Evolutionary conservation across 2,888 invertebrate genomes (phyloP), one percentile per base, ranked within the genome.

Genomic region (Monochamus alternatus): DNA sequence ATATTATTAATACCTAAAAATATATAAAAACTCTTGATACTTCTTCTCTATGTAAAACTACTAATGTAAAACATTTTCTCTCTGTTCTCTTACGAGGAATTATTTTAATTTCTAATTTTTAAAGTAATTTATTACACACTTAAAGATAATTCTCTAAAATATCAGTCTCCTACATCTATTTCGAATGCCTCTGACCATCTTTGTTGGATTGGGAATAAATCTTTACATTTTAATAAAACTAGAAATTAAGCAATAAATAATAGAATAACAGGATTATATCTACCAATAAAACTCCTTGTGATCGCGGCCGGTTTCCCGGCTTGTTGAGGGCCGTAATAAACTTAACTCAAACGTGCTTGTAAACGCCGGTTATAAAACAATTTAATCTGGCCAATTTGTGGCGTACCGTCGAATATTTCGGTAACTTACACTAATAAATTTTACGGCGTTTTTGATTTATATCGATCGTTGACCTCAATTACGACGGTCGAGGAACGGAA

Each of bases 371-470:
- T 69, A 76, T 76, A 76, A 76, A 80, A 77, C 77, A 70, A 73
- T 77, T 65, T 77, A 80, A 80, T 80, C 74, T 67, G 75, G 59
- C 74, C 73, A 77, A 77, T 78, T 75, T 78, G 74, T 55, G 68
- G 75, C 65, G 71, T 73, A 75, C 68, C 64, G 64, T 77, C 70
- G 69, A 63, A 77, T 77, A 78, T 80, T 74, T 68, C 69, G 70
- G 72, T 75, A 68, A 78, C 76, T 77, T 78, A 43, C 60, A 75
- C 71, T 75, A 75, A 75, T 74, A 80, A 80, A 78, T 77, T 78
- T 80, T 78, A 80, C 64, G 32, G 73, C 14, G 52, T 65, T 72
- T 70, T 75, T 75, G 76, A 78, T 80, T 78, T 77, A 76, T 68
- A 30, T 30, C 51, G 73, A 73, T 68, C 74, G 75, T 74, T 77